Base-by-base conservation (phyloP, 2,888 invertebrate species). In the Agrochola litura region DNA sequence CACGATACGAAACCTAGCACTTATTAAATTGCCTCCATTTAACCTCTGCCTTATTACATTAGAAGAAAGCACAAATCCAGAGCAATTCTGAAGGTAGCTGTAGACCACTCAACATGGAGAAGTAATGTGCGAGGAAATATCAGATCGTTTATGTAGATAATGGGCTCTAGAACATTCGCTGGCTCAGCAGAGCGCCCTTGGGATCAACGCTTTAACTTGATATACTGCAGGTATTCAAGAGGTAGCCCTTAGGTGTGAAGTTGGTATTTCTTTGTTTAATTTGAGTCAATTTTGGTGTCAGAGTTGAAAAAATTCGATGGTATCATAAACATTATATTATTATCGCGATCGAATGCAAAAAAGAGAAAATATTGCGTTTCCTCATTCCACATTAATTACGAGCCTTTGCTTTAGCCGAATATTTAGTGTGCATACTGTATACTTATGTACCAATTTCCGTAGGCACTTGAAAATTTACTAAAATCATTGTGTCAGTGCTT, bases 61-160 rank as follows among this genome's bases (percentile, higher is more conserved):
- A 72, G 74, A 69, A 66, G 56, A 84, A 74, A 12, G 19, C n/a
- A 83, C 66, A 68, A 56, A 75, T 63, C 66, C n/a, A 30, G 76
- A 82, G 64, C 58, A 63, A 82, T 79, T 75, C 63, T 68, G 65
- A 67, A 70, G 52, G 73, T 76, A 52, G 22, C 22, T 52, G 52
- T 19, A 73, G 37, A 54, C 60, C 71, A 78, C 64, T 77, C 58
- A 69, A 81, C 73, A 78, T 73, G 46, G 71, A 43, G 46, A 70
- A 81, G 69, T 75, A 85, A 80, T 77, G 80, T 65, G 68, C 41
- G 70, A 71, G 46, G 80, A 77, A 86, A 87, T 81, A 77, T 85
- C 80, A 72, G 85, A 73, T 87, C 86, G 86, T 87, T 86, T 86
- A 85, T 85, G 77, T 86, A 86, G 81, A 66, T 87, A 76, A 87